Evolutionary conservation across 2,113 vertebrate species (phyloP).

Genomic region (Dromaius novaehollandiae): DNA sequence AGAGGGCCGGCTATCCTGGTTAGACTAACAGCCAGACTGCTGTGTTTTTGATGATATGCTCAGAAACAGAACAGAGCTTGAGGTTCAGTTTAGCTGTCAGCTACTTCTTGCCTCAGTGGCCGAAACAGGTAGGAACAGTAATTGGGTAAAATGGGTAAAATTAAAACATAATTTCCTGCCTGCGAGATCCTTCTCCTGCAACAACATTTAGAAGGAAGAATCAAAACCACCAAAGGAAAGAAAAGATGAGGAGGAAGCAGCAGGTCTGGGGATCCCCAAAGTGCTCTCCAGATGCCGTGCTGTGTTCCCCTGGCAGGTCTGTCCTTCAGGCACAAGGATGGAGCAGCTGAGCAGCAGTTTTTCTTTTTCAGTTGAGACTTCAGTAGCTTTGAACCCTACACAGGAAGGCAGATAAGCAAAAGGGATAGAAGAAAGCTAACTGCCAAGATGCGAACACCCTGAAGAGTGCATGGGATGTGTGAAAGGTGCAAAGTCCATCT

Average conservation of each 20-base stretch:
- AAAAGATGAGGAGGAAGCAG: not conserved
- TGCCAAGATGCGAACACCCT: accelerated
- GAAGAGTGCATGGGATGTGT: accelerated
- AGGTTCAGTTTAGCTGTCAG: not conserved
- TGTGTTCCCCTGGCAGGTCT: not conserved
- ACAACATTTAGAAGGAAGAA: not conserved
- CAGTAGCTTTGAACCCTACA: not conserved
- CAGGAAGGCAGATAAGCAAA: not conserved
- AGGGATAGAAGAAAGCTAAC: not conserved
- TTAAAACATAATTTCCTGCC: accelerated
- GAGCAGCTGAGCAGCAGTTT: not conserved
- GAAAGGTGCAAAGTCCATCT: not conserved
- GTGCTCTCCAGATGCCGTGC: accelerated
- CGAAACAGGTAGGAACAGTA: not conserved
- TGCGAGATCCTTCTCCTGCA: not conserved
- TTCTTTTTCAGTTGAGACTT: not conserved
- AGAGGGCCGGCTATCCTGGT: not conserved
- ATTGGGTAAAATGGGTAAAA: not conserved
- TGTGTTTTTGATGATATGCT: not conserved
- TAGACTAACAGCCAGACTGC: not conserved
- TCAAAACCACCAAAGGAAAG: not conserved
- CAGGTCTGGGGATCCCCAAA: accelerated
- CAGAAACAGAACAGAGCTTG: not conserved
- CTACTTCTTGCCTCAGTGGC: not conserved
- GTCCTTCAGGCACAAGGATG: not conserved